Evolutionary conservation across 2,113 vertebrate species (phyloP), one percentile per base, ranked within the genome.

Genomic region (Gymnarchus niloticus): DNA sequence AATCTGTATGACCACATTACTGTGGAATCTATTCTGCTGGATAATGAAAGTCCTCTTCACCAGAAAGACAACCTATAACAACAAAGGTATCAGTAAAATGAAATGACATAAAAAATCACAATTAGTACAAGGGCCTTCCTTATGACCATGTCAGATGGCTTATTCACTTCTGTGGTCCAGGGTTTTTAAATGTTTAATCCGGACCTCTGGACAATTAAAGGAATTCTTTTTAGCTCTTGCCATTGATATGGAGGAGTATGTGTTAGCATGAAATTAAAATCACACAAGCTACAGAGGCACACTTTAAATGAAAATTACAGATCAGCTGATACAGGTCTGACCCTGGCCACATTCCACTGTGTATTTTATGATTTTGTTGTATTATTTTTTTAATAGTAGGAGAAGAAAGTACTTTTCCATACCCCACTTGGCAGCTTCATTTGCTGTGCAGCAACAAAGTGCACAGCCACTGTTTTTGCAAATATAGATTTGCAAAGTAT

Each of bases 261-360:
- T 84, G 76, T 86, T 84, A 44, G 41, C 56, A 61, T 69, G 82
- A 87, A 78, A 84, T 87, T 87, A 87, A 84, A 84, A 59, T 12
- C 33, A 54, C 49, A 2, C 49, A 46, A 23, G 83, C 46, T 9
- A 56, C 12, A 51, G 28, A 73, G 85, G 49, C 23, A 69, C 10
- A 21, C 56, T 78, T 51, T 56, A 85, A 85, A 61, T 81, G 82
- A 65, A 84, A 65, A 84, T 65, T 57, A 59, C 54, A 25, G 65
- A 51, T 76, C 33, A 33, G 48, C 46, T 7, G 17, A 65, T 56
- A 69, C n/a, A 73, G 83, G 44, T 54, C 41, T 85, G 84, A 85
- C 33, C 69, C 51, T 77, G 33, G 17, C 8, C 51, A 41, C 33
- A 19, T 41, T 52, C 33, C 51, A 10, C 44, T 44, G 1, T 76